phyloP scores from a whole-genome alignment of 2,113 vertebrate species.

The Gymnobelideus leadbeateri region DNA sequence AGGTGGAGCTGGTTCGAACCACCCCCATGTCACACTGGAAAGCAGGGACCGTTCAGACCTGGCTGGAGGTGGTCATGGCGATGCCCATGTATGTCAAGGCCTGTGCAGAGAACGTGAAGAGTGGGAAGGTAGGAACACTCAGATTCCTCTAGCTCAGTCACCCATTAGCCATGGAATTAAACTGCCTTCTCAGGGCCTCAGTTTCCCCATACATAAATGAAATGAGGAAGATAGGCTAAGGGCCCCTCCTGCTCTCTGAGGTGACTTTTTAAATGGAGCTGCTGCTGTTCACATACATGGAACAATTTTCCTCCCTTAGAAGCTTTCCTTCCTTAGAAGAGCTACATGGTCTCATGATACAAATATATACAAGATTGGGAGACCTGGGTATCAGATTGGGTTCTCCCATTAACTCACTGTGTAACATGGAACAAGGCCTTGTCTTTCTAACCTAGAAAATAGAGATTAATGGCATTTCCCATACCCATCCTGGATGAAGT shows the following conservation, averaged over 20 bases:
- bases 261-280: not conserved
- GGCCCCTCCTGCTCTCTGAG: not conserved
- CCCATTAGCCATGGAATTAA: not conserved
- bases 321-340: not conserved
- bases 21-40: constrained; percentile 92
- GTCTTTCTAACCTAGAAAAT: not conserved
- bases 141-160: not conserved
- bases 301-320: not conserved
- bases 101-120: constrained; percentile 91
- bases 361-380: not conserved
- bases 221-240: not conserved
- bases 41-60: constrained; percentile 91
- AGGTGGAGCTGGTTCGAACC: constrained; percentile 89
- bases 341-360: not conserved
- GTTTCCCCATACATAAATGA: not conserved
- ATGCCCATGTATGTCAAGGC: constrained; percentile 93
- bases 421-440: not conserved
- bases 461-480: not conserved
- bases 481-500: not conserved
- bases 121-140: constrained; percentile 87
- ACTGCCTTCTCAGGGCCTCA: not conserved
- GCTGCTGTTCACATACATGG: not conserved
- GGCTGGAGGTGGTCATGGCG: constrained; percentile 94
- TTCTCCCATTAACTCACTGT: not conserved
- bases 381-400: not conserved